Percentiles rank a stretch among this genome's conserved stretches.
Evolutionary conservation across 2,113 vertebrate genomes (phyloP).

Genomic region (Ammospiza caudacuta): DNA sequence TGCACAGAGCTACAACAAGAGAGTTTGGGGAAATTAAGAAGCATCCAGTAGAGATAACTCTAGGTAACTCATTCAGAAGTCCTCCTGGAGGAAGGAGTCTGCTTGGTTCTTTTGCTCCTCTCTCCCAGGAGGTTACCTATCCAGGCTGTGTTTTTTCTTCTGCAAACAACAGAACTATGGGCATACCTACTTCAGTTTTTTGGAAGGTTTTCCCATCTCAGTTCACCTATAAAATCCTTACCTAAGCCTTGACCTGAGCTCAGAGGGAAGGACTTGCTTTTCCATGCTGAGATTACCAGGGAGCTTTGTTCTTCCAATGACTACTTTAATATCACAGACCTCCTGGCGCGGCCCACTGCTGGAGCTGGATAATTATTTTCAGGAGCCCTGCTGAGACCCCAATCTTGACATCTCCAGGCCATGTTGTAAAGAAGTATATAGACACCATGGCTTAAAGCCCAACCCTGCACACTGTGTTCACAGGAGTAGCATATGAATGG

Average conservation of each 20-base stretch:
- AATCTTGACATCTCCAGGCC: neutral
- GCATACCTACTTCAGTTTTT: neutral
- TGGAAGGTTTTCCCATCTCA: neutral
- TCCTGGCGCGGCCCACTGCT: neutral
- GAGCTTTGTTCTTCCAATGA: neutral
- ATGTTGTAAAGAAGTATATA: neutral
- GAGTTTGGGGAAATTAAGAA: neutral
- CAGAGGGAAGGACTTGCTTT: neutral
- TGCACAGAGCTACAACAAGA: neutral
- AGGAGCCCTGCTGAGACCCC: neutral
- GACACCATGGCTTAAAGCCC: neutral
- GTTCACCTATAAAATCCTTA: neutral
- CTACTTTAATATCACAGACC: neutral
- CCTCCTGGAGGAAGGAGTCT: neutral
- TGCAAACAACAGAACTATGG: too few relatives aligned
- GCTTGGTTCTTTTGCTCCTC: accelerated
- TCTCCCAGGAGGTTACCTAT: neutral
- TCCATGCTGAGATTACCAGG: neutral
- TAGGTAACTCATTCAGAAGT: neutral
- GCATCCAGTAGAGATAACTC: neutral
- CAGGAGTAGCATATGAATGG: neutral
- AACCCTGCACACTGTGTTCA: neutral
- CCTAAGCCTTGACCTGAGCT: neutral
- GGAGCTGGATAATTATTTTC: neutral
- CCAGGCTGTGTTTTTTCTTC: neutral